Percentiles rank a stretch among this genome's conserved stretches.
Evolutionary conservation across 1,140 invertebrate species (phyloP).

Genomic region (Sitodiplosis mosellana): DNA sequence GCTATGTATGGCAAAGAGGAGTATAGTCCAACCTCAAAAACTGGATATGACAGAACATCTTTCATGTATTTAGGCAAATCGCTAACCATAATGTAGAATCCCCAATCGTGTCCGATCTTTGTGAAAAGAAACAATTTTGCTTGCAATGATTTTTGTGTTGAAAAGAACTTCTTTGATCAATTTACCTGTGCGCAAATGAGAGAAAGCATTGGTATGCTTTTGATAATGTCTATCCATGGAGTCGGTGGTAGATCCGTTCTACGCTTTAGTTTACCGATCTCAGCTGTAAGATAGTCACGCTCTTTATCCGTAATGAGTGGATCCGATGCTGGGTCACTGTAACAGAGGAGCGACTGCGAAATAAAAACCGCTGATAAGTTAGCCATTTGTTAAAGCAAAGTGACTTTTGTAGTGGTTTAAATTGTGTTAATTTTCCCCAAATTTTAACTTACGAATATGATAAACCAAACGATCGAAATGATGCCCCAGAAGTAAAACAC

Average conservation of each 20-base stretch:
- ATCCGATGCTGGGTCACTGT: slow-evolving; percentile 60
- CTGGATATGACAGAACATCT: slow-evolving; percentile 66
- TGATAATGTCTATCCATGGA: slow-evolving; percentile 55
- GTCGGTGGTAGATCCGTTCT: slow-evolving; percentile 35
- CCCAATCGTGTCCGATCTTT: slow-evolving; percentile 81
- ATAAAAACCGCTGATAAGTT: too few species aligned
- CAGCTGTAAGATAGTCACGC: slow-evolving; percentile 47
- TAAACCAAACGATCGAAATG: too few species aligned
- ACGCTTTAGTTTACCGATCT: slow-evolving; percentile 29
- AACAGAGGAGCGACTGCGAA: too few species aligned
- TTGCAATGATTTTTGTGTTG: background rate
- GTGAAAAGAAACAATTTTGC: slow-evolving; percentile 10
- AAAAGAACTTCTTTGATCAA: slow-evolving; percentile 17
- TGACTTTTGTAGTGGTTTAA: too few species aligned
- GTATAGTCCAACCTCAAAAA: slow-evolving; percentile 46
- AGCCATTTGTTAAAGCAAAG: too few species aligned
- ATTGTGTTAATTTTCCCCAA: too few species aligned
- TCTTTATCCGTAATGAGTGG: slow-evolving; percentile 68
- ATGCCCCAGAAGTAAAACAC: too few species aligned
- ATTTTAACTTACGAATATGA: too few species aligned
- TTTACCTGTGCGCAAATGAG: slow-evolving; percentile 38
- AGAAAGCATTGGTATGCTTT: slow-evolving; percentile 55
- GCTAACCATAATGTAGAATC: slow-evolving; percentile 83
- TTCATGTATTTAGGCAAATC: slow-evolving; percentile 86
- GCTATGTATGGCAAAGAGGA: slow-evolving; percentile 49